Percentiles rank a stretch among this genome's conserved stretches.
These are phyloP conservation scores for Callitettix versicolor DNA, from an alignment of 1,140 invertebrate genomes.

Conservation along the genomic window DNA sequence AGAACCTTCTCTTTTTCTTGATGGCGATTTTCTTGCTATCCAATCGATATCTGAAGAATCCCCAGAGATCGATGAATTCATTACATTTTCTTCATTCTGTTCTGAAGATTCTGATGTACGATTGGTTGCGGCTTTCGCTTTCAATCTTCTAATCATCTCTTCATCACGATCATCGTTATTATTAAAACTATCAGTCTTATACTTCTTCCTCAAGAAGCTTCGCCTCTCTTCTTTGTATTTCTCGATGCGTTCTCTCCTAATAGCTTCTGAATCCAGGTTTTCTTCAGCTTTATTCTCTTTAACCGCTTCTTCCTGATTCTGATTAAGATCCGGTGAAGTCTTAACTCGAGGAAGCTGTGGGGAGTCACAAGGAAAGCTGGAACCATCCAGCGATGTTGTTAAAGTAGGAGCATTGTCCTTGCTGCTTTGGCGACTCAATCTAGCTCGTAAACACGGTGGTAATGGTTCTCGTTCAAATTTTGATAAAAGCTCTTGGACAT, in stretches of 20 bases:
- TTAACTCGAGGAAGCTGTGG: conserved; percentile 33
- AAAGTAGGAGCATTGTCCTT: conserved; percentile 37
- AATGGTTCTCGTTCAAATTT: conserved; percentile 35
- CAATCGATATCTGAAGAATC: conserved; percentile 11
- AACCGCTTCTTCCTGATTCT: conserved; percentile 32
- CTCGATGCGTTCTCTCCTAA: conserved; percentile 27
- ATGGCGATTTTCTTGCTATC: neutral
- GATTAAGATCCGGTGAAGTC: conserved; percentile 27
- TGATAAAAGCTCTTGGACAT: conserved; percentile 33
- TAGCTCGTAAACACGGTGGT: conserved; percentile 42
- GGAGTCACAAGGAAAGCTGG: conserved; percentile 11
- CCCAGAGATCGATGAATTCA: neutral
- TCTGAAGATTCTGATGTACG: neutral
- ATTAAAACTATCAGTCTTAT: conserved; percentile 70
- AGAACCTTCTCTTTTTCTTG: conserved; percentile 4
- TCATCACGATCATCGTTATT: conserved; percentile 36
- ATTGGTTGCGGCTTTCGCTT: conserved; percentile 13
- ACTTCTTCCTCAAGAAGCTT: conserved; percentile 74
- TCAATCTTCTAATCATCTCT: conserved; percentile 24
- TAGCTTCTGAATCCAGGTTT: conserved; percentile 37
- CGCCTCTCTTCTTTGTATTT: conserved; percentile 84
- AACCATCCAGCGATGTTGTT: conserved; percentile 55
- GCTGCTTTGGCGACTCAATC: conserved; percentile 40
- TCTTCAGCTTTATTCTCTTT: conserved; percentile 37
- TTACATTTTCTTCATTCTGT: neutral